Evolutionary conservation across 2,113 vertebrate genomes (phyloP).

Genomic region (Spermophilus dauricus): DNA sequence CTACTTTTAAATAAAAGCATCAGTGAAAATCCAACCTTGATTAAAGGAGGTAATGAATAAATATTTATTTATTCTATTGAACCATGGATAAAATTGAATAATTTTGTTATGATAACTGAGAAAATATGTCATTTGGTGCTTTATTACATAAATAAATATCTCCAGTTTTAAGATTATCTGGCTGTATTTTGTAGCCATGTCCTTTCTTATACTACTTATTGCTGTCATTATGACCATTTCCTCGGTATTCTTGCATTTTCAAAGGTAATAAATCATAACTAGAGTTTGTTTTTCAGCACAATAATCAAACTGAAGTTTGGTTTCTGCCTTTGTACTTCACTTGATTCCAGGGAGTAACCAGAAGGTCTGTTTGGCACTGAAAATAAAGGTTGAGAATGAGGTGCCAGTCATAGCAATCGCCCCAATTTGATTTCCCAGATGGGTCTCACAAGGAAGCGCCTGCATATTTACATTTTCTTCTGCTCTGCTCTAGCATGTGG

Average conservation of each 20-base stretch:
- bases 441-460: background rate
- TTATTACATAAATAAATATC: background rate
- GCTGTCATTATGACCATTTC: background rate
- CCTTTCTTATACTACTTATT: background rate
- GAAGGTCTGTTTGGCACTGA: constrained; percentile 41
- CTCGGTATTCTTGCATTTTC: background rate
- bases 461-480: constrained; percentile 24
- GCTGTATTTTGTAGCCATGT: background rate
- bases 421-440: constrained; percentile 11
- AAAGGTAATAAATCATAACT: background rate
- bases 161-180: background rate
- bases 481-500: background rate
- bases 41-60: background rate
- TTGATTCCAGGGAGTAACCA: background rate
- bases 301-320: constrained; percentile 26
- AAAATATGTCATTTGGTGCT: background rate
- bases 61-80: background rate
- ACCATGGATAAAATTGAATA: background rate
- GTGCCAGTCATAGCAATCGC: constrained; percentile 15
- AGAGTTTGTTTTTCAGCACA: constrained; percentile 24
- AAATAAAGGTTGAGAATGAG: background rate
- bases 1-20: constrained; percentile 32
- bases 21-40: background rate
- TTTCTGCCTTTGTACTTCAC: constrained; percentile 39
- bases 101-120: background rate